These are phyloP conservation scores for Ooceraea biroi DNA, from an alignment of 1,140 invertebrate species.

Conservation along the genomic window DNA sequence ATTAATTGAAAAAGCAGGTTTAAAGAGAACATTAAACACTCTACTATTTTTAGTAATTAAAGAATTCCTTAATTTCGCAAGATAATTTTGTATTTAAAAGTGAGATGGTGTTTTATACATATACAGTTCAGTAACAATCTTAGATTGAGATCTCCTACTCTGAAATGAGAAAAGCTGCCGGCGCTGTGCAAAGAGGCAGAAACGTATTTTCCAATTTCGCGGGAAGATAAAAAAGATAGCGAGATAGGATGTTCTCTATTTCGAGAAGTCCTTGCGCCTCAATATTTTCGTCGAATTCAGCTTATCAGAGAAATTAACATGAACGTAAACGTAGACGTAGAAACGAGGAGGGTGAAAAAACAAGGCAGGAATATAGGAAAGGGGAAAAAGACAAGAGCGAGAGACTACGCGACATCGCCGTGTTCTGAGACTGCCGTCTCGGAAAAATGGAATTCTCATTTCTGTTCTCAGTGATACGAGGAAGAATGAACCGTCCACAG, in stretches of 20 bases:
- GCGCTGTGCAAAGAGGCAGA: not conserved
- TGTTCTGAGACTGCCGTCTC: slow-evolving; percentile 8
- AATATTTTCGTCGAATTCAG: slow-evolving; percentile 20
- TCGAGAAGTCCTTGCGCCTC: not conserved
- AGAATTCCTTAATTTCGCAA: not conserved
- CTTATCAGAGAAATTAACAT: slow-evolving; percentile 32
- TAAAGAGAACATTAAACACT: not conserved
- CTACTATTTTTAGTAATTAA: not conserved
- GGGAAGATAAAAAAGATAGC: not conserved
- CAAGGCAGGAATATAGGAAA: not conserved
- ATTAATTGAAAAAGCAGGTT: not conserved
- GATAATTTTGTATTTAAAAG: not conserved
- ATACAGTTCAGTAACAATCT: too few species aligned
- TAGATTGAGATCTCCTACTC: too few species aligned
- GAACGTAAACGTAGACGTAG: not conserved
- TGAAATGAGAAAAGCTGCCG: not conserved
- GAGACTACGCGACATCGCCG: slow-evolving; percentile 24
- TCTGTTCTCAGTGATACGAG: slow-evolving; percentile 37
- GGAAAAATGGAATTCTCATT: slow-evolving; percentile 61
- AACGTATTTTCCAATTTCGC: slow-evolving; percentile 31
- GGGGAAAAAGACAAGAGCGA: slow-evolving; percentile 12
- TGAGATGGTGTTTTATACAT: too few species aligned
- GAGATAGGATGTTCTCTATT: not conserved
- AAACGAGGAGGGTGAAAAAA: too few species aligned
- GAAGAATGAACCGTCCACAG: slow-evolving; percentile 38